These are phyloP conservation scores for Acomys russatus DNA, from an alignment of 2,797 vertebrate genomes.

Conservation along the genomic window DNA sequence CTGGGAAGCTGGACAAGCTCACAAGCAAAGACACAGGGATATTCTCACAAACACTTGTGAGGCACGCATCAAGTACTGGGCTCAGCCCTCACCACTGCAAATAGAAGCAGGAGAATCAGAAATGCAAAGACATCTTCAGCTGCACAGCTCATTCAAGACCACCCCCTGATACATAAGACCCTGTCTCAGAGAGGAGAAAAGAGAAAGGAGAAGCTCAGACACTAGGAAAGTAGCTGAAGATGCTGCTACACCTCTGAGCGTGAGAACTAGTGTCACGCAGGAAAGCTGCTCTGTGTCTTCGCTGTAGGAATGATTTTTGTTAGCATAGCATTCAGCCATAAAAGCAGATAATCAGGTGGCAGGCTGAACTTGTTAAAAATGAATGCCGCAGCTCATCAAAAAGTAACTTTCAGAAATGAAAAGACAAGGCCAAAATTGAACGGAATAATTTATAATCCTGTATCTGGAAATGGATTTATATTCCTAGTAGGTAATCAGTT, in stretches of 20 bases:
- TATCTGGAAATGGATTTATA: neutral
- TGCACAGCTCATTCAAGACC: neutral
- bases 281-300: neutral
- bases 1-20: neutral
- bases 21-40: too few relatives aligned
- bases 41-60: neutral
- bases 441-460: conserved; percentile 51
- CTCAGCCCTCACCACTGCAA: neutral
- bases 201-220: neutral
- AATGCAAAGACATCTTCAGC: neutral
- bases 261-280: neutral
- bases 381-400: neutral
- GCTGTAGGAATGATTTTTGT: neutral
- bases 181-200: too few relatives aligned
- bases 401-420: conserved; percentile 11
- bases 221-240: neutral
- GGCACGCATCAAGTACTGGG: too few relatives aligned
- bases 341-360: neutral
- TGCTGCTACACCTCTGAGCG: neutral
- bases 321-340: neutral
- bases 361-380: conserved; percentile 1
- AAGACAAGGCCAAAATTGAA: neutral
- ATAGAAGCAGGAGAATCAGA: neutral
- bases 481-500: neutral
- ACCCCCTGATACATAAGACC: neutral